A percentile compares a stretch with the other conserved stretches of the same genome.
Evolutionary conservation across 2,888 invertebrate genomes (phyloP).

Genomic region (Diadegma fenestrale): DNA sequence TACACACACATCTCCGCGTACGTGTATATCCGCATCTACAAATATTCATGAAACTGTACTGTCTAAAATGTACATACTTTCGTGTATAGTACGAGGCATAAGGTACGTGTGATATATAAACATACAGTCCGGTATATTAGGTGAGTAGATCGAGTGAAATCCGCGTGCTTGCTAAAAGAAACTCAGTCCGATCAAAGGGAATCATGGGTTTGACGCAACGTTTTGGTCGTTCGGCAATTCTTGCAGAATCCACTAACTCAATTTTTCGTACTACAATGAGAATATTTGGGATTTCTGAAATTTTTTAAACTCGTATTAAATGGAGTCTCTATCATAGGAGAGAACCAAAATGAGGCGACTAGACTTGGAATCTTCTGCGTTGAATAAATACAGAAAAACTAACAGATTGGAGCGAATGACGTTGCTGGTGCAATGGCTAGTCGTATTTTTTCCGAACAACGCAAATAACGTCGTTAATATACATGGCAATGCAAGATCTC

Average conservation of each 20-base stretch:
- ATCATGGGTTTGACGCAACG: slow-evolving; percentile 26
- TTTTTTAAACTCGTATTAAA: neutral
- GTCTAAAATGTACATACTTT: slow-evolving; percentile 48
- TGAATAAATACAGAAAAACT: neutral
- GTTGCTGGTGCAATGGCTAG: neutral
- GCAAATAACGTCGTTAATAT: neutral
- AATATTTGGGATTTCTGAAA: neutral
- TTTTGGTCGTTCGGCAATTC: neutral
- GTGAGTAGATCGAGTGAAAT: slow-evolving; percentile 64
- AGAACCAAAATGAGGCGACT: neutral
- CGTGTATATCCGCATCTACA: slow-evolving; percentile 1
- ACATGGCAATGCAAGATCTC: neutral
- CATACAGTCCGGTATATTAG: slow-evolving; percentile 44
- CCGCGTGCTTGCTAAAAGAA: slow-evolving; percentile 33
- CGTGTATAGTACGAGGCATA: slow-evolving; percentile 44
- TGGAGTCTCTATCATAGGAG: neutral
- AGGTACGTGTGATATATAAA: slow-evolving; percentile 56
- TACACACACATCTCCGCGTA: slow-evolving; percentile 21
- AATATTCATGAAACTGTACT: slow-evolving; percentile 42
- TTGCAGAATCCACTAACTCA: neutral
- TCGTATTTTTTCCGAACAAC: neutral
- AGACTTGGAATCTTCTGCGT: neutral
- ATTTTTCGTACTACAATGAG: neutral
- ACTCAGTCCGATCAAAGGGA: neutral
- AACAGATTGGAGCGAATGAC: neutral